These are phyloP conservation scores for Nomada fucata DNA, from an alignment of 2,888 invertebrate genomes.

Conservation along the genomic window DNA sequence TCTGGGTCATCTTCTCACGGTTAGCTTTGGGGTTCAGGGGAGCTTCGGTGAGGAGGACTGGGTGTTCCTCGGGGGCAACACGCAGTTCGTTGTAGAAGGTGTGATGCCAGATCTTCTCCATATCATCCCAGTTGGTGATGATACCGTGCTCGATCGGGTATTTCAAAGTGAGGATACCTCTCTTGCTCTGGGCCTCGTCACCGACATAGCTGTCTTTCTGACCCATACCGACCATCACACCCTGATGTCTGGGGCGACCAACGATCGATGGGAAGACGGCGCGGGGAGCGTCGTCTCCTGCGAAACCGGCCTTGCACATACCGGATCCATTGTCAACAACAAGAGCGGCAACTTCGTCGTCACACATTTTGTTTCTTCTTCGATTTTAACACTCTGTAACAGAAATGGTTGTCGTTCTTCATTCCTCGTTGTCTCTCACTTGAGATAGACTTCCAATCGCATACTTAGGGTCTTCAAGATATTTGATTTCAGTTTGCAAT, in stretches of 20 bases:
- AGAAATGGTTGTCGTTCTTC: slow-evolving; percentile 46
- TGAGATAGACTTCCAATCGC: not conserved
- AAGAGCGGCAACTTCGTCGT: slow-evolving; percentile 97
- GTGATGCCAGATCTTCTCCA: slow-evolving; percentile 99
- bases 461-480: not conserved
- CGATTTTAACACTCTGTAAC: slow-evolving; percentile 74
- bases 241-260: slow-evolving; percentile 93
- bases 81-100: slow-evolving; percentile 97
- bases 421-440: slow-evolving; percentile 11
- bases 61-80: slow-evolving; percentile 96
- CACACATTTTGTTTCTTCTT: slow-evolving; percentile 96
- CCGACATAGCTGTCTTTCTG: slow-evolving; percentile 93
- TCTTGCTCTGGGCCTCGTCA: slow-evolving; percentile 94
- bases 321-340: slow-evolving; percentile 96
- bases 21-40: slow-evolving; percentile 98
- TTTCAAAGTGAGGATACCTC: slow-evolving; percentile 94
- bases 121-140: slow-evolving; percentile 98
- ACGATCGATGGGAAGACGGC: slow-evolving; percentile 96
- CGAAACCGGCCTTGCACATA: slow-evolving; percentile 87
- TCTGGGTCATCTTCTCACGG: slow-evolving; percentile 98
- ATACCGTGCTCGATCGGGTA: slow-evolving; percentile 98
- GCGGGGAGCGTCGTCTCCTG: slow-evolving; percentile 95
- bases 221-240: slow-evolving; percentile 88
- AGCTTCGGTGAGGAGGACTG: slow-evolving; percentile 96
- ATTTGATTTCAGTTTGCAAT: not conserved